phyloP scores from a whole-genome alignment of 2,113 vertebrate species.

The Canis aureus region DNA sequence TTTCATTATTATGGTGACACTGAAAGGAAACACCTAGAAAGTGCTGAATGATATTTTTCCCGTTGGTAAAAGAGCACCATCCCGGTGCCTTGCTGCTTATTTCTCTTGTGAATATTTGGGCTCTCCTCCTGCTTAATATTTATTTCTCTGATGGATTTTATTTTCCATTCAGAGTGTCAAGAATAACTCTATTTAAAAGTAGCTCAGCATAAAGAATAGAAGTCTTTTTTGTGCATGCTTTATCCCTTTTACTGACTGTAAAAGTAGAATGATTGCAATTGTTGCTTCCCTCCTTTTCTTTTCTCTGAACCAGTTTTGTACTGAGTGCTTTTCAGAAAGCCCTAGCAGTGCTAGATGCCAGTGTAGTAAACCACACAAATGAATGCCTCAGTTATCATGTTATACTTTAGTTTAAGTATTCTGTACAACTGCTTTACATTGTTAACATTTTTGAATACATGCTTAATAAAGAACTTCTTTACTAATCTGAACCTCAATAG shows the following conservation, averaged over 20 bases:
- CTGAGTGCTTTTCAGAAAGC: not conserved
- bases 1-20: constrained; percentile 37
- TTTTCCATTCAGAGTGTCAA: constrained; percentile 10
- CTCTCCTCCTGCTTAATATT: constrained; percentile 60
- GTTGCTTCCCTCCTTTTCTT: not conserved
- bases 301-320: not conserved
- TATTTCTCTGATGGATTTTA: constrained; percentile 57
- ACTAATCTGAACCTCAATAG: not conserved
- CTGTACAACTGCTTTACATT: not conserved
- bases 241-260: not conserved
- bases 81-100: not conserved
- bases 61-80: not conserved
- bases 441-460: not conserved
- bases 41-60: not conserved
- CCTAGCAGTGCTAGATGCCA: not conserved
- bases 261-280: not conserved
- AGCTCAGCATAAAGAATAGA: not conserved
- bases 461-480: not conserved
- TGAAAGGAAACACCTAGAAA: constrained; percentile 4
- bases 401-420: not conserved
- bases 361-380: not conserved
- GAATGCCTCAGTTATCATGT: not conserved
- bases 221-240: not conserved
- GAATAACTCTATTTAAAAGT: constrained; percentile 53
- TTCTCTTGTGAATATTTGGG: constrained; percentile 20